Percentiles rank a stretch among this genome's conserved stretches.
Evolutionary conservation across 2,113 vertebrate species (phyloP).

Genomic region (Pollimyrus isidori): DNA sequence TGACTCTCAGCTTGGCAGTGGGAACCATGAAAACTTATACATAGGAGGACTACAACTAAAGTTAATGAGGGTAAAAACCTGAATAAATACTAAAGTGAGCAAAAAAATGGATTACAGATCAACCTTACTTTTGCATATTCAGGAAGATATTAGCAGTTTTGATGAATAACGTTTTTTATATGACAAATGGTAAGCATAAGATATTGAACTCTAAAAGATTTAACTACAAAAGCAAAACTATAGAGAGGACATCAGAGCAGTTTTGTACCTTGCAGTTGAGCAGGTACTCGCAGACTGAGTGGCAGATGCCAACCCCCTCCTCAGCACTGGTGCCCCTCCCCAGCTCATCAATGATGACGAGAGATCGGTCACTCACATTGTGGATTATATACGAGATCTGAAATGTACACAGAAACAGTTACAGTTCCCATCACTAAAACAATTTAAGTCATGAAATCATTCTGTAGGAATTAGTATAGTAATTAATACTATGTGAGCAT

Average conservation of each 20-base stretch:
- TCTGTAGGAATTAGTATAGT: neutral
- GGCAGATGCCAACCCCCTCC: conserved; percentile 90
- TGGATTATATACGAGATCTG: conserved; percentile 91
- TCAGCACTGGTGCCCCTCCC: conserved; percentile 91
- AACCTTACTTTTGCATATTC: neutral
- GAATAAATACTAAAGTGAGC: neutral
- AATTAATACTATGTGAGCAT: neutral
- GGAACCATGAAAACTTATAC: neutral
- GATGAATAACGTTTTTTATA: neutral
- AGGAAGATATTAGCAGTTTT: neutral
- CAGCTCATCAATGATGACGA: conserved; percentile 92
- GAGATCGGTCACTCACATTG: conserved; percentile 81
- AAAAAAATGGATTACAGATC: neutral
- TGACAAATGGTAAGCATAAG: neutral
- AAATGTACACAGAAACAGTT: conserved; percentile 21
- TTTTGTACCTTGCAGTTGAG: conserved; percentile 77
- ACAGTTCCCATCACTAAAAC: neutral
- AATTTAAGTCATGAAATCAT: neutral
- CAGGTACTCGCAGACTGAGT: conserved; percentile 85
- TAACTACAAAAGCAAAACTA: neutral
- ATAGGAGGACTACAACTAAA: neutral
- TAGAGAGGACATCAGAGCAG: neutral
- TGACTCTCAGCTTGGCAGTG: neutral
- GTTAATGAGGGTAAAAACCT: neutral
- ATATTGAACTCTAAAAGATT: neutral